Base-by-base conservation (phyloP, 2,797 vertebrate species). In the Gymnoscopelus braueri region DNA sequence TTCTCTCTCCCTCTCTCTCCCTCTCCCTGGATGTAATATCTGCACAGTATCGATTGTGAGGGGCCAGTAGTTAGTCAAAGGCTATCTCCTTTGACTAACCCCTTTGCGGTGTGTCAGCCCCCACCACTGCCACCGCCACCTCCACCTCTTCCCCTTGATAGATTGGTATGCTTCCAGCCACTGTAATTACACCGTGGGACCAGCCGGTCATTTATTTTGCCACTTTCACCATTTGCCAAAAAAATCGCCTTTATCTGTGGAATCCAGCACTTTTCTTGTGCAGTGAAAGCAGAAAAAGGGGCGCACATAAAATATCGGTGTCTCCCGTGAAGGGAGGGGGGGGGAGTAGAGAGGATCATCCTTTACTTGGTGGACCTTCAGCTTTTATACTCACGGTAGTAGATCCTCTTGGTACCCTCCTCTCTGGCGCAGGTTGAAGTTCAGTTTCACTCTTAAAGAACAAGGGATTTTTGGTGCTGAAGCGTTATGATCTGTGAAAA, bases 31-130 rank as follows among this genome's bases (percentile, higher is more conserved):
- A 92, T 91, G 93, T 94, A 96, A 94, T 97, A 98, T 97, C 95
- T 95, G 93, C 89, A 81, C 90, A 86, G 93, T 98, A 99, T 98
- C 92, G 98, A 99, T 98, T 93, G 95, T 93, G 80, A 69, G 83
- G 95, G 95, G 95, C 94, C 93, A 92, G 94, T 98, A 97, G 96
- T 98, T 98, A 96, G 96, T 98, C 97, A 98, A 95, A 97, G 97
- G 96, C 96, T 98, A 97, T 98, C 97, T 98, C 96, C 97, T 98
- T 96, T 98, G 96, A 96, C 96, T 99, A 96, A 96, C 95, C 96
- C 95, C 94, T 95, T 95, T 95, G 93, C 82, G 83, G 94, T 78
- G 85, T 97, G 96, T 96, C 97, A 96, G 92, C 93, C 92, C 94
- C 90, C 93, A 83, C 87, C 77, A 87, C 75, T 14, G 47, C 15